phyloP scores from a whole-genome alignment of 2,888 invertebrate genomes.

The Dicranocentrus wangi region DNA sequence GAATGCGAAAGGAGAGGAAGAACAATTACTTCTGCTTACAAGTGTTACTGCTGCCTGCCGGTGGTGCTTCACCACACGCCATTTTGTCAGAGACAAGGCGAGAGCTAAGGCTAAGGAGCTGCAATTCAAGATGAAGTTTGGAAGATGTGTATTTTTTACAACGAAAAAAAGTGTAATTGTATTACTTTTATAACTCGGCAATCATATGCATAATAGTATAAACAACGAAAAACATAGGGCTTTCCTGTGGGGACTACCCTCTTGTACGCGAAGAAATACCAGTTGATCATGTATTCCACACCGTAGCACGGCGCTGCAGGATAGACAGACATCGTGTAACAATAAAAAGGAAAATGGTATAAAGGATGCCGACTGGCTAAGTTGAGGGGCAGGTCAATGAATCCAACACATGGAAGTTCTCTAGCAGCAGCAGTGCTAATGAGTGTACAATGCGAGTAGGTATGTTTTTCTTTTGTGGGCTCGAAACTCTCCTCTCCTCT shows the following conservation, averaged over 20 bases:
- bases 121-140: not conserved
- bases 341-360: conserved; percentile 26
- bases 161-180: not conserved
- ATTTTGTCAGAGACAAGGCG: not conserved
- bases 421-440: conserved; percentile 58
- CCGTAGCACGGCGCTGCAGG: not conserved
- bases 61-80: not conserved
- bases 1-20: too few relatives aligned
- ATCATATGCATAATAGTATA: not conserved
- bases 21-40: too few relatives aligned
- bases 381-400: conserved; percentile 63
- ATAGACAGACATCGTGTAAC: conserved; percentile 26
- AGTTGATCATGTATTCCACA: not conserved
- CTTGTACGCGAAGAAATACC: not conserved
- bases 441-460: conserved; percentile 27
- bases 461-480: not conserved
- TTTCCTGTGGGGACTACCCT: not conserved
- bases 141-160: conserved; percentile 2
- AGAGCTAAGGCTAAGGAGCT: not conserved
- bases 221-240: not conserved
- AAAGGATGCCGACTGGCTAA: conserved; percentile 54
- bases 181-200: not conserved
- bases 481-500: not conserved
- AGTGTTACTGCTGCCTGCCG: too few relatives aligned
- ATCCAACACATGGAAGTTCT: conserved; percentile 56